These are phyloP conservation scores for Amphimedon queenslandica DNA, from an alignment of 37 sponge, comb jelly and placozoan genomes.

Conservation along the genomic window DNA sequence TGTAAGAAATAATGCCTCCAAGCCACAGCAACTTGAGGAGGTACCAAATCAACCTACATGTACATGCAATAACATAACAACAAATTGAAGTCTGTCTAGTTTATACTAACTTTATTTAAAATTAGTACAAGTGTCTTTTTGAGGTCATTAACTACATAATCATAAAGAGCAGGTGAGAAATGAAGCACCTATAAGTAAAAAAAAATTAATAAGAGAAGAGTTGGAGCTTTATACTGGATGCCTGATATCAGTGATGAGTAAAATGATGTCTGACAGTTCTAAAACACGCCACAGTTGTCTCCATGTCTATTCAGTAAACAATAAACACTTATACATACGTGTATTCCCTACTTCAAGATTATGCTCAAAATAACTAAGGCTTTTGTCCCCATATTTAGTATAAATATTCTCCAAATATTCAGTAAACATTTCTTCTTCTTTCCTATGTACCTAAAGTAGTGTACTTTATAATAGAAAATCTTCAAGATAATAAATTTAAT, in stretches of 20 bases:
- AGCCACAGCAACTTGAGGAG: conserved; percentile 86
- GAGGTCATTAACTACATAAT: conserved; percentile 62
- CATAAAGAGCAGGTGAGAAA: conserved; percentile 82
- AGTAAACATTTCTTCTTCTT: conserved; percentile 62
- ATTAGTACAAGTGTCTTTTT: conserved; percentile 80
- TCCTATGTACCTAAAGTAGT: conserved; percentile 28
- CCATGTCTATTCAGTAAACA: conserved; percentile 98
- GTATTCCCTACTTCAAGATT: conserved; percentile 79
- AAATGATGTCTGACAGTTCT: conserved; percentile 85
- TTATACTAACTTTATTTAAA: conserved; percentile 72
- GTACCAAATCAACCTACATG: conserved; percentile 88
- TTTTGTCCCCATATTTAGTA: conserved; percentile 18
- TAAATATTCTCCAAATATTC: conserved; percentile 62
- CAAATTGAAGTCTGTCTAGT: neutral
- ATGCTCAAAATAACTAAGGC: conserved; percentile 90
- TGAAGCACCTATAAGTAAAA: conserved; percentile 65
- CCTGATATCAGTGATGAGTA: conserved; percentile 75
- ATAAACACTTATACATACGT: too few species aligned
- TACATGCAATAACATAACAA: too few species aligned
- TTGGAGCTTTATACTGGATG: conserved; percentile 58
- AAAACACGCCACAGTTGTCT: conserved; percentile 95
- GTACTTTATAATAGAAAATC: too few species aligned
- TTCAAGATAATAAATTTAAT: too few species aligned
- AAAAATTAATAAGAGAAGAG: neutral
- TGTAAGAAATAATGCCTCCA: conserved; percentile 90